Percentiles rank a stretch among this genome's conserved stretches.
phyloP scores from a whole-genome alignment of 2,888 invertebrate genomes.

The Minunthozetes semirufus region DNA sequence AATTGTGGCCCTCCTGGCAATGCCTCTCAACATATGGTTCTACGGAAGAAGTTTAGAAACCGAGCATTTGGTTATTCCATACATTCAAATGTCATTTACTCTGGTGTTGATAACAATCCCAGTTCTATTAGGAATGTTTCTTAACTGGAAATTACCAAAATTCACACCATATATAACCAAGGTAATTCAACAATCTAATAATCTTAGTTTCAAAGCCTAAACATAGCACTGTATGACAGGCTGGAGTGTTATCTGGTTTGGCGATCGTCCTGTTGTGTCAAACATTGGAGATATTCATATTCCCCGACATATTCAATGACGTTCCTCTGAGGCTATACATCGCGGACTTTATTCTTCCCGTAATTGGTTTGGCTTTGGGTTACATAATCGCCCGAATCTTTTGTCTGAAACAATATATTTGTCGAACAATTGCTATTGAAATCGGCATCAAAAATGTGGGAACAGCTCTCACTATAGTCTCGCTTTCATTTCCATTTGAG shows the following conservation, averaged over 20 bases:
- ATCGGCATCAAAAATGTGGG: slow-evolving; percentile 47
- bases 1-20: slow-evolving; percentile 45
- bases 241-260: slow-evolving; percentile 45
- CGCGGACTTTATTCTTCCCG: slow-evolving; percentile 44
- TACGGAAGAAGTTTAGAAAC: slow-evolving; percentile 46
- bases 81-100: slow-evolving; percentile 45
- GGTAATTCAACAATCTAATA: slow-evolving; percentile 40
- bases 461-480: slow-evolving; percentile 46
- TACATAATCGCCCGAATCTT: slow-evolving; percentile 44
- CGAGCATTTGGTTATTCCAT: slow-evolving; percentile 45
- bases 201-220: slow-evolving; percentile 1
- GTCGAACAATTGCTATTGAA: slow-evolving; percentile 47
- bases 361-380: slow-evolving; percentile 45
- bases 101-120: slow-evolving; percentile 45
- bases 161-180: slow-evolving; percentile 44
- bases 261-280: slow-evolving; percentile 45
- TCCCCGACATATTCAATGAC: slow-evolving; percentile 46
- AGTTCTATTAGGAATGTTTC: slow-evolving; percentile 44
- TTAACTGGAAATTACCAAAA: slow-evolving; percentile 45
- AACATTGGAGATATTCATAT: slow-evolving; percentile 44
- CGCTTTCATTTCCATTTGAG: slow-evolving; percentile 44
- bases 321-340: slow-evolving; percentile 45
- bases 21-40: slow-evolving; percentile 47
- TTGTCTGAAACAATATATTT: slow-evolving; percentile 41
- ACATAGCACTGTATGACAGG: slow-evolving; percentile 40